Evolutionary conservation across 92 coral and sea anemone species (phyloP), one percentile per base, ranked within the genome.

Genomic region (Blastomussa wellsi): DNA sequence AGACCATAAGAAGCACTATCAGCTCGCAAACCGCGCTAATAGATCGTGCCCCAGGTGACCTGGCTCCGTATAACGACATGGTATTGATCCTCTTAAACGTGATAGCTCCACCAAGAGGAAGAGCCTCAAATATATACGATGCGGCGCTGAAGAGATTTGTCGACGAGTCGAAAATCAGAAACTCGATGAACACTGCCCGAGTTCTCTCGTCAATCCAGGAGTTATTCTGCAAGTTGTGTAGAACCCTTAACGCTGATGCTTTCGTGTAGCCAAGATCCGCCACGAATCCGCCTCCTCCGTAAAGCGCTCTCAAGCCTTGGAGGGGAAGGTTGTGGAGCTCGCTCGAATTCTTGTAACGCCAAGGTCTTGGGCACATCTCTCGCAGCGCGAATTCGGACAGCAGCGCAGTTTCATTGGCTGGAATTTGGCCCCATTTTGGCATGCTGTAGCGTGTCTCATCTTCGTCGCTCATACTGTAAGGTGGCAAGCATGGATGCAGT

Each of bases 241-340:
- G 76, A 57, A 96, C 90, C 51, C 95, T 86, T 82, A 89, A 67
- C 1, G 98, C 98, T 32, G 98, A 88, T 5, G 85, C 65, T 41
- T 86, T 90, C 33, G 98, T 92, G 86, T 96, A 95, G 19, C 98
- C 98, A 26, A 96, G 83, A 82, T 96, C 98, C 1, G 98, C 98
- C 32, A 96, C 95, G 82, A 89, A 96, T 9, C 98, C 98, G 41
- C 98, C 95, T 5, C 95, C 97, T 16, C 97, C 84, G 82, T 94
- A 96, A 60, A 74, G 28, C 15, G n/a, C 81, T 60, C 87, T 59
- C 48, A 75, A 19, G 3, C 88, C 88, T 77, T 77, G 70, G 17
- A 64, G 86, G 20, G 94, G 95, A 0, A 90, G 88, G 44, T 77
- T 95, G 37, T 89, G 86, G 5, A 91, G 93, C 64, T 91, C 85